Evolutionary conservation across 2,797 vertebrate genomes (phyloP).

Genomic region (Arctocebus calabarensis): DNA sequence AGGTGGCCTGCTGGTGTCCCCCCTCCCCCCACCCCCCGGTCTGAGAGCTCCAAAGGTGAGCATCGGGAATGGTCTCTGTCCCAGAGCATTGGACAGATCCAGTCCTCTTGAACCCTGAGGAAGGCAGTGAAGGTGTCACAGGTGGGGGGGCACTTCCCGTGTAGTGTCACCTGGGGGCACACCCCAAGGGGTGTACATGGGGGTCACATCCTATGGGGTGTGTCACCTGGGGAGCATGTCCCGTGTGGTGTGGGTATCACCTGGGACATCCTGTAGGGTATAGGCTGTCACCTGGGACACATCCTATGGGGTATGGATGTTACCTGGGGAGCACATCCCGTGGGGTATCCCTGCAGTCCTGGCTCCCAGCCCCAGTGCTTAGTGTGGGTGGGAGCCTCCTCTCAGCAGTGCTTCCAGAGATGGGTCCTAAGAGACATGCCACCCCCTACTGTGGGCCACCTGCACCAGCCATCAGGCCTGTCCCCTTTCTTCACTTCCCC

Average conservation of each 20-base stretch:
- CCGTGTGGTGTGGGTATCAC: too few species aligned
- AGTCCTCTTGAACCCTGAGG: background rate
- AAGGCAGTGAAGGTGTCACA: background rate
- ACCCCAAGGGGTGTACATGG: too few species aligned
- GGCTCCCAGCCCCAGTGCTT: background rate
- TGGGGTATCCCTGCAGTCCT: background rate
- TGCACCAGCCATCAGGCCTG: too few species aligned
- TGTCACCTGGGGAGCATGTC: too few species aligned
- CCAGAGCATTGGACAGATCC: background rate
- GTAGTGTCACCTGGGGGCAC: too few species aligned
- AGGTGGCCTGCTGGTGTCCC: background rate
- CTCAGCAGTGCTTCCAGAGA: background rate
- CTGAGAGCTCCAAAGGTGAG: background rate
- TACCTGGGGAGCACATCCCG: background rate
- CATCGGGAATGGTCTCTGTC: background rate
- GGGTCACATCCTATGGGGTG: too few species aligned
- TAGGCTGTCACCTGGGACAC: too few species aligned
- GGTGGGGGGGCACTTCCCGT: background rate
- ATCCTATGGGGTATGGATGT: background rate
- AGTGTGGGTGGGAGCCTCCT: background rate
- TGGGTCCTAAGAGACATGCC: background rate
- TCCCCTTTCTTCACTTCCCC: background rate
- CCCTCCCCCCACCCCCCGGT: too few species aligned
- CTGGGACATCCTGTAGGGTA: too few species aligned
- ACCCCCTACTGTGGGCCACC: fast-evolving